Percentiles rank a stretch among this genome's conserved stretches.
Evolutionary conservation across 1,140 invertebrate genomes (phyloP).

Genomic region (Sogatella furcifera): DNA sequence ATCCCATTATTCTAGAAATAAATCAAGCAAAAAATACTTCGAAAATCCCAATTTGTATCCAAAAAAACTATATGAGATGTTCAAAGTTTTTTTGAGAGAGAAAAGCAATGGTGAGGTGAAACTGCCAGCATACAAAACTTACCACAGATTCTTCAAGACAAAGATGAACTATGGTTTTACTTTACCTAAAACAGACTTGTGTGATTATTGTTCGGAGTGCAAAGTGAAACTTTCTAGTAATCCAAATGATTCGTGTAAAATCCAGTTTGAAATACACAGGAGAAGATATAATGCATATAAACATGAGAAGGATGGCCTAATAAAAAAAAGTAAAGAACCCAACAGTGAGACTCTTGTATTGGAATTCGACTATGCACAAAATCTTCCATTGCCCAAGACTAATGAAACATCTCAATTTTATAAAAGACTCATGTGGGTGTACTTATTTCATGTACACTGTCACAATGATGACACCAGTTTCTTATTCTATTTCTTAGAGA

Average conservation of each 20-base stretch:
- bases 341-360: conserved; percentile 4
- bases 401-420: conserved; percentile 16
- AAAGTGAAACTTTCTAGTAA: not conserved
- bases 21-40: not conserved
- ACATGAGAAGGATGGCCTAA: not conserved
- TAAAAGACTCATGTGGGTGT: conserved; percentile 14
- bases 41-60: not conserved
- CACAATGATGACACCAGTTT: conserved; percentile 8
- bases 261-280: not conserved
- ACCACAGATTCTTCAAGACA: not conserved
- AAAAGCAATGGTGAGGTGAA: not conserved
- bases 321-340: not conserved
- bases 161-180: not conserved
- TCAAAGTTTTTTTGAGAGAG: not conserved
- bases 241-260: not conserved
- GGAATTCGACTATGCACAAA: conserved; percentile 17
- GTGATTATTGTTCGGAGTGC: not conserved
- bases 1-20: not conserved
- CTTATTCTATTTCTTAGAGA: conserved; percentile 10
- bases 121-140: not conserved
- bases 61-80: not conserved
- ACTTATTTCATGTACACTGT: conserved; percentile 14
- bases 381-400: conserved; percentile 11
- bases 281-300: not conserved
- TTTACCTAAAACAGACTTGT: not conserved